Evolutionary conservation across 1,140 invertebrate species (phyloP).

Genomic region (Telenomus remus): DNA sequence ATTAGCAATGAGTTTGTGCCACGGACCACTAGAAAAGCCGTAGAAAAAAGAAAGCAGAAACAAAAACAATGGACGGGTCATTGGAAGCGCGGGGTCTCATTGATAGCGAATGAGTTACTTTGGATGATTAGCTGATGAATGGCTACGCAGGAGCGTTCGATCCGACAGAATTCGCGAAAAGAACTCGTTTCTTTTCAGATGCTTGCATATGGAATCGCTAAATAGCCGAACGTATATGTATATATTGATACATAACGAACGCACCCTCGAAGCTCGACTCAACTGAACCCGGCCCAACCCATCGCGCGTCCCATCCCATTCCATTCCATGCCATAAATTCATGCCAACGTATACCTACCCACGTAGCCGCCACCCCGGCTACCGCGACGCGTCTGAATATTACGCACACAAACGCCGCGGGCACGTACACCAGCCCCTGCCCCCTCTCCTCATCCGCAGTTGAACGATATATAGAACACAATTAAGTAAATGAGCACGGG

Average conservation of each 20-base stretch:
- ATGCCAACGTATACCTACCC: constrained; percentile 67
- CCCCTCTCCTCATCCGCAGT: constrained; percentile 22
- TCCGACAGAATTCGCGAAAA: constrained; percentile 37
- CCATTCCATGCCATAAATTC: constrained; percentile 68
- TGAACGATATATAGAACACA: constrained; percentile 72
- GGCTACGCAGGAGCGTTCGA: constrained; percentile 21
- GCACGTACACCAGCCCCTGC: constrained; percentile 52
- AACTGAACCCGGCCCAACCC: constrained; percentile 36
- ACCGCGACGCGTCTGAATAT: constrained; percentile 71
- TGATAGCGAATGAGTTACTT: constrained; percentile 28
- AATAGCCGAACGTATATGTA: constrained; percentile 66
- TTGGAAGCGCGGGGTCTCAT: neutral
- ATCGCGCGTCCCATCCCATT: constrained; percentile 46
- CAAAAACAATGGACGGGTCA: constrained; percentile 26
- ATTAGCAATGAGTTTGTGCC: neutral
- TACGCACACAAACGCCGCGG: constrained; percentile 64
- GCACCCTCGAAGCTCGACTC: constrained; percentile 48
- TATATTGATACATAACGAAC: constrained; percentile 63
- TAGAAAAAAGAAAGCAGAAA: neutral
- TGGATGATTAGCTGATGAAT: constrained; percentile 50
- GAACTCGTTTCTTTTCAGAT: constrained; percentile 50
- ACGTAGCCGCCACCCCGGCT: constrained; percentile 65
- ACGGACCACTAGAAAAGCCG: no score
- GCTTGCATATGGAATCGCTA: constrained; percentile 61
- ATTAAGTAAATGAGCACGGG: constrained; percentile 76